Evolutionary conservation across 2,797 vertebrate species (phyloP).

Genomic region (Centropyge bicolor): DNA sequence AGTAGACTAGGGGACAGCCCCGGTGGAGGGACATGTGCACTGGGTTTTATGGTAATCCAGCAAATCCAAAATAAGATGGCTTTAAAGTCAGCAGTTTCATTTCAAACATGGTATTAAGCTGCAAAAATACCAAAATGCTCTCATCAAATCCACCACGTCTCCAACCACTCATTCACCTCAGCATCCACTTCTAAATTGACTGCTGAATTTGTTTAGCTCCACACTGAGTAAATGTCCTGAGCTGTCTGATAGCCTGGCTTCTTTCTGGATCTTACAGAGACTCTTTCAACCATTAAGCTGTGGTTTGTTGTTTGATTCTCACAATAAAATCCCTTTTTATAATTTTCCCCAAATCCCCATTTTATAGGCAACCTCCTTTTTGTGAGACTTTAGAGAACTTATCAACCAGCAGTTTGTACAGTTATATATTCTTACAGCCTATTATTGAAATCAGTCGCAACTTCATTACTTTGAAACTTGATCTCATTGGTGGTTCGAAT

Average conservation of each 20-base stretch:
- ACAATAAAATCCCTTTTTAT: conserved; percentile 15
- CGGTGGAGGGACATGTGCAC: conserved; percentile 58
- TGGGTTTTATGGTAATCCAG: conserved; percentile 74
- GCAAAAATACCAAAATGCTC: conserved; percentile 73
- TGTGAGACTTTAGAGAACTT: not conserved
- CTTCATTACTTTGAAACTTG: not conserved
- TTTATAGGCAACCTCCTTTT: not conserved
- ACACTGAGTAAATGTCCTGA: conserved; percentile 34
- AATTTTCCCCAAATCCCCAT: not conserved
- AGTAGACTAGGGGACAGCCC: conserved; percentile 51
- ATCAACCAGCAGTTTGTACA: not conserved
- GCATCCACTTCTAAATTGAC: conserved; percentile 56
- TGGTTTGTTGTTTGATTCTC: conserved; percentile 37
- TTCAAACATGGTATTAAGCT: conserved; percentile 79
- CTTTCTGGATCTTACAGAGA: conserved; percentile 12
- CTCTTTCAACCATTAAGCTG: conserved; percentile 23
- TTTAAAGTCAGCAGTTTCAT: conserved; percentile 75
- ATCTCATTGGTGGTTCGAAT: not conserved
- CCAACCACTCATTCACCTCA: conserved; percentile 71
- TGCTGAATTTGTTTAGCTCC: conserved; percentile 56
- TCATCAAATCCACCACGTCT: conserved; percentile 74
- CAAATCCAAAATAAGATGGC: conserved; percentile 72
- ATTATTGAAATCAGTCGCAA: conserved; percentile 3
- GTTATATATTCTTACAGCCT: not conserved
- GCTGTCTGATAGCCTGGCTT: conserved; percentile 44